Conservation (phyloP, 1,140 invertebrate genomes). For the Mactra quadrangularis region DNA sequence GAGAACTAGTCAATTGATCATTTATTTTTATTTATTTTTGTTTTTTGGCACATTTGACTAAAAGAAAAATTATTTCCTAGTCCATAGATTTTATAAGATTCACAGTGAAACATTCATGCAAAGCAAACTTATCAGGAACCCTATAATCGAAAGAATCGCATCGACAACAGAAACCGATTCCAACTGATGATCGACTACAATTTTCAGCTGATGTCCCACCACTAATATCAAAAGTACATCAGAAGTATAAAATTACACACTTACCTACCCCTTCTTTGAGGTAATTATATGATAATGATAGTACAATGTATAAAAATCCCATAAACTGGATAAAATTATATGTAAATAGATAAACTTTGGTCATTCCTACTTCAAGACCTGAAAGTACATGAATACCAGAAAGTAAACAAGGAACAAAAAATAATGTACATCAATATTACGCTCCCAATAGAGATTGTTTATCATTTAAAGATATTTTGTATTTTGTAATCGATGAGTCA, state of each 20-base stretch:
- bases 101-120: no score
- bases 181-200: no score
- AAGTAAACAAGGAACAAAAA: background rate
- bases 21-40: background rate
- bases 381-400: background rate
- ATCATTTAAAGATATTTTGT: no score
- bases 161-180: no score
- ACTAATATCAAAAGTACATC: background rate
- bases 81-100: no score
- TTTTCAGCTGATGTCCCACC: no score
- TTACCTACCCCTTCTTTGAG: constrained; percentile 89
- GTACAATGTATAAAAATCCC: constrained; percentile 91
- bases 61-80: no score
- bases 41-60: background rate
- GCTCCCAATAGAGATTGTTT: no score
- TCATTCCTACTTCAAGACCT: constrained; percentile 83
- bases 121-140: no score
- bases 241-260: constrained; percentile 57
- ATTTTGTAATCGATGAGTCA: no score
- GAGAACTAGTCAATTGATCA: no score
- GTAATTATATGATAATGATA: constrained; percentile 89
- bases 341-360: constrained; percentile 93
- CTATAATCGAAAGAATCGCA: no score
- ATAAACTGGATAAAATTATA: constrained; percentile 97
- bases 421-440: background rate